phyloP scores from a whole-genome alignment of 1,140 invertebrate genomes.

The Drosophila willistoni region DNA sequence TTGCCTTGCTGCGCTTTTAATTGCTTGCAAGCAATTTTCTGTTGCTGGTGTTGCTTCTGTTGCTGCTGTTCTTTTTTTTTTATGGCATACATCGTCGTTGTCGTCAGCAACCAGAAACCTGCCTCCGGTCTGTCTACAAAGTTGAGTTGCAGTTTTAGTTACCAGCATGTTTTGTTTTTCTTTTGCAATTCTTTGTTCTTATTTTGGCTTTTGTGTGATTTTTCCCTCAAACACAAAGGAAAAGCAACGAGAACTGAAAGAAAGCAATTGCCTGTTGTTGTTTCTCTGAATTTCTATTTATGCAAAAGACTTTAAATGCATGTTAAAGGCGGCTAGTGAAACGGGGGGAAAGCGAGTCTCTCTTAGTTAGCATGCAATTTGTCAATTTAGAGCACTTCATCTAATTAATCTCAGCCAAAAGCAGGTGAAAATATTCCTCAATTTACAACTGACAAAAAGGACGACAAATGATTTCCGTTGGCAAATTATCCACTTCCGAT shows the following conservation, averaged over 20 bases:
- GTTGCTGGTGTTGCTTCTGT: background rate
- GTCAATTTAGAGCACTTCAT: background rate
- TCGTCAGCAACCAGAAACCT: constrained; percentile 30
- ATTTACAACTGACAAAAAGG: constrained; percentile 62
- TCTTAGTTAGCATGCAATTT: constrained; percentile 2
- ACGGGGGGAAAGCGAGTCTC: background rate
- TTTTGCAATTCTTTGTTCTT: constrained; percentile 63
- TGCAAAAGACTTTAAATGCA: too few species aligned
- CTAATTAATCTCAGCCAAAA: constrained; percentile 41
- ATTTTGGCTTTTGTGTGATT: constrained; percentile 57
- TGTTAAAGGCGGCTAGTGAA: constrained; percentile 26
- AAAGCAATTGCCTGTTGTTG: constrained; percentile 36
- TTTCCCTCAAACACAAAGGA: constrained; percentile 28
- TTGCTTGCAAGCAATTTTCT: constrained; percentile 66
- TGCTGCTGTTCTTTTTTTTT: constrained; percentile 47
- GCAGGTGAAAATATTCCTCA: constrained; percentile 42
- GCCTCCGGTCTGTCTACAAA: constrained; percentile 73
- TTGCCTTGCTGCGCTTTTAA: constrained; percentile 77
- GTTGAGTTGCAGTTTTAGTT: constrained; percentile 76
- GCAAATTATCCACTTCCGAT: constrained; percentile 72
- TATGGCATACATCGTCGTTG: constrained; percentile 57
- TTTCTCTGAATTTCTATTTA: too few species aligned
- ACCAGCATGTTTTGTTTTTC: constrained; percentile 35
- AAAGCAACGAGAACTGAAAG: background rate
- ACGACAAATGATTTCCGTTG: constrained; percentile 73